These are phyloP conservation scores for Nicator chloris DNA, from an alignment of 2,113 vertebrate species.

Conservation along the genomic window DNA sequence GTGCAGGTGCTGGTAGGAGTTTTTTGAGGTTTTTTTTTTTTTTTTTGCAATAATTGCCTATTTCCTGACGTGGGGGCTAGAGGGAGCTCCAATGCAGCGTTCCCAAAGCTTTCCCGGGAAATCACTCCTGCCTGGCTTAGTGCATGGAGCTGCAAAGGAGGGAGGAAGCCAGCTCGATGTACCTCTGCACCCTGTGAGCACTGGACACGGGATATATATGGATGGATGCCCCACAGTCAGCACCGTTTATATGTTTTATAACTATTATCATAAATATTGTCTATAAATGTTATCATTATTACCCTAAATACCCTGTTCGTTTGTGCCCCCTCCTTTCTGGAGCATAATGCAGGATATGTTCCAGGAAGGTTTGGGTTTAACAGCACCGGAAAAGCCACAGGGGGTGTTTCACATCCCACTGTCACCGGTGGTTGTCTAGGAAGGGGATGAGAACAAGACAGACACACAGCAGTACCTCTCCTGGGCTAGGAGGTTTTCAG, in stretches of 20 bases:
- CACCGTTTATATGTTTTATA: neutral
- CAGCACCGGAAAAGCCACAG: neutral
- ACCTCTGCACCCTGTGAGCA: neutral
- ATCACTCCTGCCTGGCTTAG: rapidly evolving
- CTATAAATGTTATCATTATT: neutral
- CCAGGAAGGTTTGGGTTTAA: neutral
- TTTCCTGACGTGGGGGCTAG: neutral
- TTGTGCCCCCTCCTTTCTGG: neutral
- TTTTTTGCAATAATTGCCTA: neutral
- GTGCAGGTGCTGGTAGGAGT: rapidly evolving
- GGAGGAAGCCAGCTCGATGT: neutral
- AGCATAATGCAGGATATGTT: neutral
- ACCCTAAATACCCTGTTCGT: neutral
- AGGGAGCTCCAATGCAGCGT: constrained; percentile 49
- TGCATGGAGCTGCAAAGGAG: neutral
- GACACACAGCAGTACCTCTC: neutral
- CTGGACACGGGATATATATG: neutral
- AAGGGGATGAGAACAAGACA: neutral
- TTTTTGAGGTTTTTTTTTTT: rapidly evolving
- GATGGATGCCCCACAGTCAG: neutral
- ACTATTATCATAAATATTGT: neutral
- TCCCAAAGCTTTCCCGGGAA: rapidly evolving
- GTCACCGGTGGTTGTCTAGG: rapidly evolving
- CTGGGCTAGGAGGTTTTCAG: neutral
- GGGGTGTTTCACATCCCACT: neutral